Evolutionary conservation across 2,797 vertebrate species (phyloP), one percentile per base, ranked within the genome.

Genomic region (Trichosurus vulpecula): DNA sequence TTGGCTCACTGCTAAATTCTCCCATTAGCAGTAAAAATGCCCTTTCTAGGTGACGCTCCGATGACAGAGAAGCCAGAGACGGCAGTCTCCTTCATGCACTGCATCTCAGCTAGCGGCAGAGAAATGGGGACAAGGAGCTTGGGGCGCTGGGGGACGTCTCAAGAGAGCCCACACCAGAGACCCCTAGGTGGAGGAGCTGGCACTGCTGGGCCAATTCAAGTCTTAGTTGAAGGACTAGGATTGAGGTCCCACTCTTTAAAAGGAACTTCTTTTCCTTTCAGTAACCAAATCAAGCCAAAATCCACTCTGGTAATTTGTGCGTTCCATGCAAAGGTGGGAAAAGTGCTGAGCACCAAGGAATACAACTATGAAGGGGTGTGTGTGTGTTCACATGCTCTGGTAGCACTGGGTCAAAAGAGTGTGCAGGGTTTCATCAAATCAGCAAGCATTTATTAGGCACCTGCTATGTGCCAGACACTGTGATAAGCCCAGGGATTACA

Each of bases 1-100:
- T 57, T 1, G 0, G 2, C 81, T 29, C 22, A 0, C 0, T 29
- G 0, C 16, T 41, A 19, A 31, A 11, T 0, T 0, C 29, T 8
- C 41, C 1, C 27, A 29, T 35, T 11, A 25, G 8, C 91, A 35
- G 0, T 0, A 2, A 19, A 29, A 52, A 4, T 10, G 52, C 31
- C 54, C 30, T 12, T 29, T 22, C 4, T 0, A 29, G 54, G 8
- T 0, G 6, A 16, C 16, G 13, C 22, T 5, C 6, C 10, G 0
- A 16, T 27, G 22, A 6, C 3, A 1, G 10, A 12, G 16, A 25
- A 27, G 3, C 47, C 35, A 22, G 66, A 47, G 8, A 9, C 3
- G 9, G 58, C 19, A 0, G n/a, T 25, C 6, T 81, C n/a, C 8
- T 81, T n/a, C 16, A n/a, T 0, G 35, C 0, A 2, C 30, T 14